Evolutionary conservation across 2,888 invertebrate species (phyloP).

Genomic region (Orchestes rusci): DNA sequence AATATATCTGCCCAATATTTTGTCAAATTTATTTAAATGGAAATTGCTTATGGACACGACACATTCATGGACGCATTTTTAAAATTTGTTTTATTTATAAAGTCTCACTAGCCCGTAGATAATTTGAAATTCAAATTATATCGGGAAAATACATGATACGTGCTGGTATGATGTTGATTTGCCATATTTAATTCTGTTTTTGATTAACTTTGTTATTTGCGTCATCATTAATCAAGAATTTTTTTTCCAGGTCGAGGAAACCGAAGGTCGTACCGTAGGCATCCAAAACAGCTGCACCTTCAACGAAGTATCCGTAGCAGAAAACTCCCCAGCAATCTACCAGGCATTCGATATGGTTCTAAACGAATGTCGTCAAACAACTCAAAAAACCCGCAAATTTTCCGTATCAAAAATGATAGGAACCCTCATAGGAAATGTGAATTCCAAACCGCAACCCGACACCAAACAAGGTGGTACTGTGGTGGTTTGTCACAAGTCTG

Average conservation of each 20-base stretch:
- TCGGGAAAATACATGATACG: too few species aligned
- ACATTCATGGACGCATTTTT: too few species aligned
- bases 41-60: too few species aligned
- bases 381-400: slow-evolving; percentile 60
- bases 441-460: slow-evolving; percentile 39
- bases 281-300: slow-evolving; percentile 64
- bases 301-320: slow-evolving; percentile 75
- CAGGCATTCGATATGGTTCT: slow-evolving; percentile 64
- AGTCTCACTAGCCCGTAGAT: too few species aligned
- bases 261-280: slow-evolving; percentile 62
- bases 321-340: slow-evolving; percentile 67
- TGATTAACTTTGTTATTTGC: too few species aligned
- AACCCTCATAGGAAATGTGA: slow-evolving; percentile 55
- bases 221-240: too few species aligned
- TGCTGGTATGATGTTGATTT: too few species aligned
- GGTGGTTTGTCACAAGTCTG: slow-evolving; percentile 54
- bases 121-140: too few species aligned
- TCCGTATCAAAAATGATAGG: slow-evolving; percentile 76
- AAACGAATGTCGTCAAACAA: slow-evolving; percentile 52
- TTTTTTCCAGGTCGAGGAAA: slow-evolving; percentile 59
- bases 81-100: too few species aligned
- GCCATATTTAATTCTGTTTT: too few species aligned
- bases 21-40: too few species aligned
- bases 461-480: slow-evolving; percentile 51
- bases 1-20: too few species aligned